Evolutionary conservation across 1,140 invertebrate genomes (phyloP).

Genomic region (Pentalonia nigronervosa): DNA sequence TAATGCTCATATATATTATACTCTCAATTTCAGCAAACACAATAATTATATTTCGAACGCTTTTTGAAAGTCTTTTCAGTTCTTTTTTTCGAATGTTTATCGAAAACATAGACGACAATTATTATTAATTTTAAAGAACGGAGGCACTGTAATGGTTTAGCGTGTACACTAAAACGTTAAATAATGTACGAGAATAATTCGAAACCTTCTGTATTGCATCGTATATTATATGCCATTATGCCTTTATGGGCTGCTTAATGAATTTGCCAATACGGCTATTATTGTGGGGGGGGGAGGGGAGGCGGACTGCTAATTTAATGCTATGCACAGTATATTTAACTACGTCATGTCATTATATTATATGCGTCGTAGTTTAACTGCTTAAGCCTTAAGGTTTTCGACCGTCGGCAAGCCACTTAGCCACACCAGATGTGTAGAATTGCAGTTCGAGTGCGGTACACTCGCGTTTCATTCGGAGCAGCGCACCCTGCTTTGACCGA

Average conservation of each 20-base stretch:
- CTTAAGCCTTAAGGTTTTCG: neutral
- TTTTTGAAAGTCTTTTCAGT: neutral
- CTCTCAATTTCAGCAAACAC: neutral
- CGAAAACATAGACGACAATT: no score
- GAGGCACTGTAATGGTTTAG: neutral
- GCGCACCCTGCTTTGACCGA: slow-evolving; percentile 6
- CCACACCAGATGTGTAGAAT: slow-evolving; percentile 39
- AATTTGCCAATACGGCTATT: neutral
- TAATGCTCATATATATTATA: neutral
- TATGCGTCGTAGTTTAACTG: neutral
- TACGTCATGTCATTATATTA: neutral
- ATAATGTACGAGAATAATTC: neutral
- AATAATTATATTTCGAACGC: neutral
- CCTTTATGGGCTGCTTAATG: neutral
- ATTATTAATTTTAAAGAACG: neutral
- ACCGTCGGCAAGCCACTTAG: neutral
- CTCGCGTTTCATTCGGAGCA: neutral
- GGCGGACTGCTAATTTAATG: neutral
- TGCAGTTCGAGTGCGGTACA: slow-evolving; percentile 23
- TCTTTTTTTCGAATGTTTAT: neutral
- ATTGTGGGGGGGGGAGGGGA: neutral
- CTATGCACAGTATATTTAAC: neutral
- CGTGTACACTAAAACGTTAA: neutral
- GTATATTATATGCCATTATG: neutral
- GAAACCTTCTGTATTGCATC: neutral